phyloP scores from a whole-genome alignment of 2,888 invertebrate genomes.

The Hirtodrosophila confusa region DNA sequence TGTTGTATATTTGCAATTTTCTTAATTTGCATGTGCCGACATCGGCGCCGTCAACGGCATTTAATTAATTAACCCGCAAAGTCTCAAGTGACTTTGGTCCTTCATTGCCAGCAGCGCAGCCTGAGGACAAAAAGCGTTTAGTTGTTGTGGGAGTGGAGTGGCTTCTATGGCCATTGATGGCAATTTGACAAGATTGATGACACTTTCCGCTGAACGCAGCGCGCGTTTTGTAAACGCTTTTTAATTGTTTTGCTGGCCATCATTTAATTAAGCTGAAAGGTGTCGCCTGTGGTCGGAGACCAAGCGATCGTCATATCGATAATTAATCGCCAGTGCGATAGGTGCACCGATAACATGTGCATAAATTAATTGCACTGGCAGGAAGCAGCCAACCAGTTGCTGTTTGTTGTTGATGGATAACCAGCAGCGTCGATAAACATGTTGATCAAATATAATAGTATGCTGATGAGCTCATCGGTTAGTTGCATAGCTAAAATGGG shows the following conservation, averaged over 20 bases:
- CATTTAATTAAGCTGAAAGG: constrained; percentile 73
- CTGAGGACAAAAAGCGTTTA: constrained; percentile 44
- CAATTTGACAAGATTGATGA: constrained; percentile 76
- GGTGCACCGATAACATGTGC: constrained; percentile 26
- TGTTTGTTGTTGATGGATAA: constrained; percentile 32
- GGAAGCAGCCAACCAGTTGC: constrained; percentile 30
- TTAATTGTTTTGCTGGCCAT: constrained; percentile 64
- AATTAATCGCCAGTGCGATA: constrained; percentile 21
- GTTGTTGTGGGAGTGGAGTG: constrained; percentile 18
- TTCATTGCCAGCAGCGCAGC: constrained; percentile 46
- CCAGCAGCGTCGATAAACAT: constrained; percentile 32
- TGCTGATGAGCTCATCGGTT: constrained; percentile 47
- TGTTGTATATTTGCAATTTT: constrained; percentile 71
- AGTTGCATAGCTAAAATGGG: constrained; percentile 17
- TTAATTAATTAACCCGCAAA: constrained; percentile 72
- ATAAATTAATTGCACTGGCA: constrained; percentile 55
- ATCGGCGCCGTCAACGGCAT: constrained; percentile 46
- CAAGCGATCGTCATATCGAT: constrained; percentile 34
- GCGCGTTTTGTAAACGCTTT: constrained; percentile 68
- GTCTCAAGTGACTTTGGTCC: constrained; percentile 75
- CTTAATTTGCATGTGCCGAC: constrained; percentile 77
- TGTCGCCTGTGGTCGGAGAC: constrained; percentile 6
- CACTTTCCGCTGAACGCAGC: constrained; percentile 53
- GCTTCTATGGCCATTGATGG: constrained; percentile 50
- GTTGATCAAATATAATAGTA: constrained; percentile 18